phyloP scores from a whole-genome alignment of 1,140 invertebrate genomes.

The Lepeophtheirus salmonis region DNA sequence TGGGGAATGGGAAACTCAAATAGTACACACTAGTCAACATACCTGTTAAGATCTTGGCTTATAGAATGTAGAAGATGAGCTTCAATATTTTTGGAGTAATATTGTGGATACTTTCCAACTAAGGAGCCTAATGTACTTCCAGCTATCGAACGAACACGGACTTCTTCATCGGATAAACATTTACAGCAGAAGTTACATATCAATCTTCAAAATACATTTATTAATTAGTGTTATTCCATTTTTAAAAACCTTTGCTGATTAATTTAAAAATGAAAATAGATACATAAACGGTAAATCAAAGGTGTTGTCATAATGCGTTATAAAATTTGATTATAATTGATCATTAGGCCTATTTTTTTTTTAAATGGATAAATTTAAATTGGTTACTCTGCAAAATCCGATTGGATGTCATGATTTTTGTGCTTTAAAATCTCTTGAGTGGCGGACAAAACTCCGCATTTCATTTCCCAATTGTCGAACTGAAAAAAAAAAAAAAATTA shows the following conservation, averaged over 20 bases:
- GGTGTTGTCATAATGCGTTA: too few relatives aligned
- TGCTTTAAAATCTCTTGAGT: background rate
- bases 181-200: background rate
- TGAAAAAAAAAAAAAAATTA: too few relatives aligned
- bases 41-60: background rate
- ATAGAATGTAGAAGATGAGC: background rate
- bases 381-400: background rate
- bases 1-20: too few relatives aligned
- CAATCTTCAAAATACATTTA: too few relatives aligned
- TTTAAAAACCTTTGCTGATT: too few relatives aligned
- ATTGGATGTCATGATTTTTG: background rate
- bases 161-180: conserved; percentile 4
- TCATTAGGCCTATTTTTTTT: too few relatives aligned
- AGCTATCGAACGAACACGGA: background rate
- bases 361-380: too few relatives aligned
- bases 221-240: too few relatives aligned
- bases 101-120: conserved; percentile 2
- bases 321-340: too few relatives aligned
- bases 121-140: background rate
- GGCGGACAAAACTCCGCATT: background rate
- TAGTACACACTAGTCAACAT: too few relatives aligned
- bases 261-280: too few relatives aligned
- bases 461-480: background rate
- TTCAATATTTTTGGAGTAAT: background rate
- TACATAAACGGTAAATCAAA: too few relatives aligned